phyloP scores from a whole-genome alignment of 2,113 vertebrate species.

The Chiloscyllium plagiosum region DNA sequence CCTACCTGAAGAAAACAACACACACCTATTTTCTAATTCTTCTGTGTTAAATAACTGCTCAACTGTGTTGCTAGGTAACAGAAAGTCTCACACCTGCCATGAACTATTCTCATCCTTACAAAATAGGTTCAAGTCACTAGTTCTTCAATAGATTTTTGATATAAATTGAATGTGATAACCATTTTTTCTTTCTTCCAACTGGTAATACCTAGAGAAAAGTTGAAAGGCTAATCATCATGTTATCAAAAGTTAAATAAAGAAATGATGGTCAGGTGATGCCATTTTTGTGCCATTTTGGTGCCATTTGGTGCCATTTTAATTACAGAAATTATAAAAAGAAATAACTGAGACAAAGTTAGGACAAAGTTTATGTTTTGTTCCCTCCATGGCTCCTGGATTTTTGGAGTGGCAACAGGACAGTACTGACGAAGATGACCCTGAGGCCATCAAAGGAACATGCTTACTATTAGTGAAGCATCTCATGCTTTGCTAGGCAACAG shows the following conservation, averaged over 20 bases:
- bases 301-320: too few species aligned
- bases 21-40: not conserved
- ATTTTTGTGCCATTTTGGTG: too few species aligned
- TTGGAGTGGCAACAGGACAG: too few species aligned
- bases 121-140: not conserved
- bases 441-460: not conserved
- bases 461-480: not conserved
- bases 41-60: conserved; percentile 1
- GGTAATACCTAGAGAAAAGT: not conserved
- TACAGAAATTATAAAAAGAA: too few species aligned
- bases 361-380: too few species aligned
- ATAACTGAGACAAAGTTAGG: too few species aligned
- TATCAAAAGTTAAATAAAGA: not conserved
- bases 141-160: conserved; percentile 1
- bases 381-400: too few species aligned
- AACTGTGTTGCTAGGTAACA: not conserved
- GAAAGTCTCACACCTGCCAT: not conserved
- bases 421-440: too few species aligned
- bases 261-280: not conserved
- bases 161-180: not conserved
- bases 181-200: not conserved
- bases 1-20: conserved; percentile 14
- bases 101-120: not conserved
- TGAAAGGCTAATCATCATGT: not conserved
- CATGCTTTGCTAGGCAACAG: not conserved